Percentiles rank a stretch among this genome's conserved stretches.
Conservation (phyloP, 2,888 invertebrate species). For the Oligia fasciuncula region DNA sequence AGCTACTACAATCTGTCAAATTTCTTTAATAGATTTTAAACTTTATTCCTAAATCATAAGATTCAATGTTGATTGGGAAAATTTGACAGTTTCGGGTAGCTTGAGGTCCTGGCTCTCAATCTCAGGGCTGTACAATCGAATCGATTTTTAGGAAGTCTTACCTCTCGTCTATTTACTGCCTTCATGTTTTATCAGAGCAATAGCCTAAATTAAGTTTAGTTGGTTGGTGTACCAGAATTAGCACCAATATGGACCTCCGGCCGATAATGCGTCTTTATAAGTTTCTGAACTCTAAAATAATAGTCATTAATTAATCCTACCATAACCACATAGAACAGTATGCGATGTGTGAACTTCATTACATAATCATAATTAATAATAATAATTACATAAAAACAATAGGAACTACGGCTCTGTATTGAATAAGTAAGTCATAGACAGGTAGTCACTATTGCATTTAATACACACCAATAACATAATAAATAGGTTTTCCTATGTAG, state of each 20-base stretch:
- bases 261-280: neutral
- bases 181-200: neutral
- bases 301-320: neutral
- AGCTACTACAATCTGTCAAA: too few relatives aligned
- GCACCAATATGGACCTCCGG: neutral
- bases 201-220: neutral
- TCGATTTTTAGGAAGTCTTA: neutral
- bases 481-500: neutral
- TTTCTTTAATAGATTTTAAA: too few relatives aligned
- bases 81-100: too few relatives aligned
- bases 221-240: neutral
- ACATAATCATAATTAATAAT: constrained; percentile 2
- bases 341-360: constrained; percentile 3
- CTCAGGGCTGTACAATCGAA: too few relatives aligned
- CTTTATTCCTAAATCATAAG: too few relatives aligned
- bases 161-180: neutral
- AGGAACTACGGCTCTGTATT: neutral
- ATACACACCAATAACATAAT: neutral
- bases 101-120: too few relatives aligned
- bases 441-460: constrained; percentile 35
- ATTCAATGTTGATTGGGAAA: too few relatives aligned
- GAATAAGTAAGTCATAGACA: constrained; percentile 2
- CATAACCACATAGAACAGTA: neutral
- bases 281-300: neutral
- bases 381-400: constrained; percentile 13